phyloP scores from a whole-genome alignment of 64 coral and sea anemone genomes.

The Stichodactyla helianthus region DNA sequence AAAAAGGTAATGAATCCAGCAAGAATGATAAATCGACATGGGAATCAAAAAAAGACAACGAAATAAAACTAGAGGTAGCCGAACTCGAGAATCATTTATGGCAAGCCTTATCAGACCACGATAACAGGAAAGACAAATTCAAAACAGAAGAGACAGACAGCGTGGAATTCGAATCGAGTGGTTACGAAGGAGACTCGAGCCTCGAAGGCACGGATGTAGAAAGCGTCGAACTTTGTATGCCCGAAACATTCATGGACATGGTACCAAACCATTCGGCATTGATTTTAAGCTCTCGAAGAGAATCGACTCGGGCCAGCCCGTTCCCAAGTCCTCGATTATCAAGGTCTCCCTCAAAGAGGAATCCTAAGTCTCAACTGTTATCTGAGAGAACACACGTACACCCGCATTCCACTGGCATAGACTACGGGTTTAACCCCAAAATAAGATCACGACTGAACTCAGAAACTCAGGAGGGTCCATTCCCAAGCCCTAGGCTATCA shows the following conservation, averaged over 20 bases:
- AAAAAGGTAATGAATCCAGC: background rate
- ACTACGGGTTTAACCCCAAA: background rate
- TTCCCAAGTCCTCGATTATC: conserved; percentile 11
- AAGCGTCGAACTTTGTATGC: conserved; percentile 6
- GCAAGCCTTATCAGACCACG: background rate
- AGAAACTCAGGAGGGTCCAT: background rate
- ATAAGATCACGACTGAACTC: background rate
- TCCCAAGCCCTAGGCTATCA: background rate
- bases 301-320: background rate
- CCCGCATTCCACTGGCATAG: background rate
- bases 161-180: background rate
- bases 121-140: background rate
- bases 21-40: background rate
- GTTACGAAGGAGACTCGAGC: conserved; percentile 3
- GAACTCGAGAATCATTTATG: background rate
- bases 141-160: background rate
- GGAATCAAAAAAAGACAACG: background rate
- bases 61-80: background rate
- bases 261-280: background rate
- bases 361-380: background rate
- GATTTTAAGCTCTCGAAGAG: background rate
- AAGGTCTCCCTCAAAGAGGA: background rate
- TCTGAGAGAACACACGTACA: background rate
- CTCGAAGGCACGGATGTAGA: background rate
- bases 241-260: conserved; percentile 14